Percentiles rank a stretch among this genome's conserved stretches.
Conservation (phyloP, 2,797 vertebrate species). For the Antrozous pallidus region DNA sequence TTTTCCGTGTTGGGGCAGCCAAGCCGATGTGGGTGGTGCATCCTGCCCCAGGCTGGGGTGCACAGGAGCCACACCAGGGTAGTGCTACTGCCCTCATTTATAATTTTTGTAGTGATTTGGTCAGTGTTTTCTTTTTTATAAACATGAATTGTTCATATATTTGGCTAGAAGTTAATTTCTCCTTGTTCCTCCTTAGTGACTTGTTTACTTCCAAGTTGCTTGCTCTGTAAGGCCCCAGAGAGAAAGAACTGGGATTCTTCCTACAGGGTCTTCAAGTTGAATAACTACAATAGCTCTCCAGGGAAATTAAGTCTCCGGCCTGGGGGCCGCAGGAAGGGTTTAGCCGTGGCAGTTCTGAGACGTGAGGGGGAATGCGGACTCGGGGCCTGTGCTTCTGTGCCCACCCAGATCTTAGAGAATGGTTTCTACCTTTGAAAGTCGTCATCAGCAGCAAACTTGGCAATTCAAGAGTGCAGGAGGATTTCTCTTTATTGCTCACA, state of each 20-base stretch:
- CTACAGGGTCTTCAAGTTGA: slow-evolving; percentile 61
- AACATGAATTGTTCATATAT: not conserved
- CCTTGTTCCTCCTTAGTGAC: slow-evolving; percentile 45
- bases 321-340: slow-evolving; percentile 40
- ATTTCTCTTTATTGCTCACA: slow-evolving; percentile 36
- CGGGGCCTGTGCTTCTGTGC: not conserved
- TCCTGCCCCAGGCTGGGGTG: not conserved
- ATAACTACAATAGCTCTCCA: slow-evolving; percentile 21
- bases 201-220: slow-evolving; percentile 58
- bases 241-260: slow-evolving; percentile 54
- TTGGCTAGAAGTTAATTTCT: slow-evolving; percentile 47
- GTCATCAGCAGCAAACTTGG: slow-evolving; percentile 23
- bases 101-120: not conserved
- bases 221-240: slow-evolving; percentile 52
- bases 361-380: not conserved
- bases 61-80: not conserved
- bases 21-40: too few species aligned
- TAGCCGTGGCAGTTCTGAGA: not conserved
- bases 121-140: not conserved
- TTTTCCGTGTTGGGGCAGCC: not conserved
- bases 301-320: slow-evolving; percentile 60
- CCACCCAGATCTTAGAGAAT: slow-evolving; percentile 29
- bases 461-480: slow-evolving; percentile 11
- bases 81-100: not conserved
- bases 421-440: slow-evolving; percentile 12